Base-by-base conservation (phyloP, 2,888 invertebrate genomes). In the Beris morrisii region DNA sequence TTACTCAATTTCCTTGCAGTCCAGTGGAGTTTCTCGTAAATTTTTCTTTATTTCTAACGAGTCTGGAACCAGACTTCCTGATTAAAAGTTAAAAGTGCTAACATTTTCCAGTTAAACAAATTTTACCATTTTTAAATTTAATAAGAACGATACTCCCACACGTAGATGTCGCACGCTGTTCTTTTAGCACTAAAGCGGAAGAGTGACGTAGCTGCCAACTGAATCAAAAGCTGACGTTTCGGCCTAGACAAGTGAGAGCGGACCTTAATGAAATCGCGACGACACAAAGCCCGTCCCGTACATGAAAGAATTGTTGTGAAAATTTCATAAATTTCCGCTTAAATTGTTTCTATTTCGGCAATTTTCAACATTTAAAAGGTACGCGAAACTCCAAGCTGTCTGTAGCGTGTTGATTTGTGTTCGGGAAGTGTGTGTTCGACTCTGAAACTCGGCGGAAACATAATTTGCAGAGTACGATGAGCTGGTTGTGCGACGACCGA, bases 191-290 rank as follows among this genome's bases (percentile, higher is more conserved):
- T 67, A 69, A 69, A 69, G 53, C 69, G 69, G 69, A 69, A 69
- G 69, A 69, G 65, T 69, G 69, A 69, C 69, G 69, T 69, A 69
- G 54, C 59, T 69, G 69, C 69, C 69, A 69, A 69, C 69, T 64
- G 66, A 68, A 66, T 45, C 30, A 13, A 69, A 67, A 69, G 69
- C 67, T 69, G 69, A 69, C 69, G 69, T 69, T 69, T 69, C 59
- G 53, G 43, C 52, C 58, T 45, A 65, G 46, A 12, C 28, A 46
- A 31, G 30, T 13, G 46, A 11, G 32, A 11, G 38, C 7, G 30
- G 13, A 11, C 13, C 54, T 46, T 59, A 54, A 54, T 46, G 52
- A 38, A 43, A 28, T 54, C 50, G 59, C 54, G 53, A 64, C 43
- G 44, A 67, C 59, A 64, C 57, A 64, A 58, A 54, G 64, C 64